These are phyloP conservation scores for Caranx melampygus DNA, from an alignment of 2,113 vertebrate species.

Conservation along the genomic window DNA sequence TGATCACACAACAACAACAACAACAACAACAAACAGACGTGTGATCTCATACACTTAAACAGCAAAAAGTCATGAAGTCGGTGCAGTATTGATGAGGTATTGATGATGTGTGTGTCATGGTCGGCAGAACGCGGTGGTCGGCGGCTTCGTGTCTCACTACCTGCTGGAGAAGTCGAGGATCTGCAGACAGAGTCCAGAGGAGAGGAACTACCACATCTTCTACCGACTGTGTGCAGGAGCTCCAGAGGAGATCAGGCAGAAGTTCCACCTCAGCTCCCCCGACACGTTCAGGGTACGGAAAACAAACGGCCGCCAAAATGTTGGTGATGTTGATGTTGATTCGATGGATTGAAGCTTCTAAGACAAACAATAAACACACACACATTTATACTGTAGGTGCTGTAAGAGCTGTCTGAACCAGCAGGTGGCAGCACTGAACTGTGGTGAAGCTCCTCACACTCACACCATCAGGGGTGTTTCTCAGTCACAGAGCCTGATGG, in stretches of 20 bases:
- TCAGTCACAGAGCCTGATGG: neutral
- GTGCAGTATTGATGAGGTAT: too few species aligned
- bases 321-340: too few species aligned
- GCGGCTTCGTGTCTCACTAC: constrained; percentile 98
- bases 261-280: constrained; percentile 92
- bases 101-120: neutral
- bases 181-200: constrained; percentile 94
- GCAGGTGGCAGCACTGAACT: constrained; percentile 48
- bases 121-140: constrained; percentile 91
- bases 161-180: constrained; percentile 99
- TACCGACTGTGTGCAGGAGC: constrained; percentile 97
- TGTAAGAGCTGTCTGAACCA: neutral
- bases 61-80: too few species aligned
- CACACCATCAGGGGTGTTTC: neutral
- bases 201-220: constrained; percentile 99
- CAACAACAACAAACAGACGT: too few species aligned
- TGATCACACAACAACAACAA: too few species aligned
- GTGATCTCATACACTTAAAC: too few species aligned
- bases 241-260: constrained; percentile 92
- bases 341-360: too few species aligned
- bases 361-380: too few species aligned
- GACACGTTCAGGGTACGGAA: constrained; percentile 92
- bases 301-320: too few species aligned
- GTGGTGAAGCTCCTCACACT: too few species aligned
- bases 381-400: too few species aligned